A percentile compares a stretch with the other conserved stretches of the same genome.
Conservation (phyloP, 2,113 vertebrate species). For the Tricholaema leucomelas region DNA sequence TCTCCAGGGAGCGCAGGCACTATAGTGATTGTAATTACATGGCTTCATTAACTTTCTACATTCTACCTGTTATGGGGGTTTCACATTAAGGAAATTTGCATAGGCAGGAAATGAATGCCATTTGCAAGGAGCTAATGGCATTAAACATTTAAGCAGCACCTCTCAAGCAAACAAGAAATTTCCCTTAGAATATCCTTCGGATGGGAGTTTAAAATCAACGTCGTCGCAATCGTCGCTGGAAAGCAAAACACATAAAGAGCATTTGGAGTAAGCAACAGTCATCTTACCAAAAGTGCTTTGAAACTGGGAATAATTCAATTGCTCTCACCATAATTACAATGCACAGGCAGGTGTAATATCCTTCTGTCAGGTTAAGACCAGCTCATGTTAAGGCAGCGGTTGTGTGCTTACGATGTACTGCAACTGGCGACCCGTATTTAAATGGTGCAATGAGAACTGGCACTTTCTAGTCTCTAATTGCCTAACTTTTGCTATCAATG, state of each 20-base stretch:
- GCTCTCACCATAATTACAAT: neutral
- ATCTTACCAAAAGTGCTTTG: constrained; percentile 42
- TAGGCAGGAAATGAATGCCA: constrained; percentile 86
- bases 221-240: constrained; percentile 25
- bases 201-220: constrained; percentile 34
- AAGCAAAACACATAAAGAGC: constrained; percentile 31
- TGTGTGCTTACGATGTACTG: neutral
- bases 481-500: neutral
- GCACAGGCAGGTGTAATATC: neutral
- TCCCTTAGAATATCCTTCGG: constrained; percentile 43
- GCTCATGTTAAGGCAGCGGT: neutral
- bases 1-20: constrained; percentile 81
- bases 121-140: constrained; percentile 82
- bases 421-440: neutral
- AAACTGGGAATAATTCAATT: constrained; percentile 39
- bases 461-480: neutral
- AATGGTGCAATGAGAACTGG: neutral
- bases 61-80: constrained; percentile 85
- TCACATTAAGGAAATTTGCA: constrained; percentile 90
- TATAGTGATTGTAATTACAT: constrained; percentile 92
- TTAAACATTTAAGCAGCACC: constrained; percentile 82
- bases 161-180: constrained; percentile 71
- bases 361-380: neutral
- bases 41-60: constrained; percentile 91
- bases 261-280: constrained; percentile 38